Evolutionary conservation across 2,113 vertebrate species (phyloP), one percentile per base, ranked within the genome.

Genomic region (Budorcas taxicolor): DNA sequence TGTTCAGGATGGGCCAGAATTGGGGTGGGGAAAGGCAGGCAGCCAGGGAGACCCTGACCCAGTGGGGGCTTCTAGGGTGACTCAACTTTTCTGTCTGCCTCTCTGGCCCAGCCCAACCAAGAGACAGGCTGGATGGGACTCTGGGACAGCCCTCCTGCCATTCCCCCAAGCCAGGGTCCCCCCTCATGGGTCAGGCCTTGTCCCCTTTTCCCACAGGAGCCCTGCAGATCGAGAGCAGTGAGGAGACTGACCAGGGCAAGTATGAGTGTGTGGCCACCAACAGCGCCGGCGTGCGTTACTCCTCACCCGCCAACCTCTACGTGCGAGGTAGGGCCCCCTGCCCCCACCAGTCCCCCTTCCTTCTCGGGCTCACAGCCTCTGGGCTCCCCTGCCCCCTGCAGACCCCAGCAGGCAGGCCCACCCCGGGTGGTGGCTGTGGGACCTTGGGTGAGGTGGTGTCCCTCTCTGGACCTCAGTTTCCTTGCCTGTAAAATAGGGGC

Each of bases 231-330:
- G 99, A 99, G 97, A 99, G 99, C 99, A 99, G 99, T 12, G 99
- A 99, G 98, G 99, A 99, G 99, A 99, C 99, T 0, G 99, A 99
- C 99, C 99, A 99, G 99, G 99, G 99, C 98, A 99, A 99, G 98
- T 99, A 99, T 40, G 99, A 99, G 97, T 99, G 99, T 10, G 99
- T 99, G 98, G 99, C 99, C 97, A 99, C 99, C 99, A 99, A 99
- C 98, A 99, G 99, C 96, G 99, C 99, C 27, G 99, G 99, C 52
- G 99, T 99, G 98, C 99, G 99, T 98, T 99, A 99, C 98, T 99
- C 99, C 31, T 99, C 99, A 78, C 99, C 99, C 0, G 99, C 99
- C 98, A 99, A 99, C 99, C 99, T 99, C 99, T 99, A 99, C 98
- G 99, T 99, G 99, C 99, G 99, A 99, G 99, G 99, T 99, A 99